A percentile compares a stretch with the other conserved stretches of the same genome.
Conservation (phyloP, 2,113 vertebrate species). For the Bos javanicus region DNA sequence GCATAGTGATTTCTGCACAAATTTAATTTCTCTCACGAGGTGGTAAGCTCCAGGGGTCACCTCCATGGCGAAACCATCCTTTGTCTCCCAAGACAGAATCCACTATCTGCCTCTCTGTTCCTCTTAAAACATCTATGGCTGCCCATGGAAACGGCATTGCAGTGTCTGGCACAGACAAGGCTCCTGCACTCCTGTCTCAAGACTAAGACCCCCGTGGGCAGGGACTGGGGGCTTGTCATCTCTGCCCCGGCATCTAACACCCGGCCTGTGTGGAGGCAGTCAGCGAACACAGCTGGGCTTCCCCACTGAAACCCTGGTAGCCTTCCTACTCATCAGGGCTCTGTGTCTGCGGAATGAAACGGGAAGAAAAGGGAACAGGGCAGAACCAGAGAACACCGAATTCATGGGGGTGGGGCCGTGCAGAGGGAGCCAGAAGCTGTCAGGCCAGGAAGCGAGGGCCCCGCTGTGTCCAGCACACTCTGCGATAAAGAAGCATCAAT, state of each 20-base stretch:
- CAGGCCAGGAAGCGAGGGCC: not conserved
- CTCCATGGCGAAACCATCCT: not conserved
- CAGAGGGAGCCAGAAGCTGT: not conserved
- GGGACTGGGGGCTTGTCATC: not conserved
- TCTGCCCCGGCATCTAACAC: not conserved
- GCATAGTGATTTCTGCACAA: not conserved
- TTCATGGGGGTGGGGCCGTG: accelerated
- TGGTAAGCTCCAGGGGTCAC: not conserved
- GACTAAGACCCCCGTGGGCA: not conserved
- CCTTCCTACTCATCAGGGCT: not conserved
- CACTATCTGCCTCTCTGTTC: not conserved
- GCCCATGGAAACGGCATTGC: accelerated
- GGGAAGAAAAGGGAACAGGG: not conserved
- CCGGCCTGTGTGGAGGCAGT: not conserved
- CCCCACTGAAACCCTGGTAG: not conserved
- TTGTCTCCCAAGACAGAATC: not conserved
- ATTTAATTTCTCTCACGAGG: not conserved
- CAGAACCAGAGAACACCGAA: not conserved
- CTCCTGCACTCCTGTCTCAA: no score
- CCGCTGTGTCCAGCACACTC: not conserved
- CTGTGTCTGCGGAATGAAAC: not conserved
- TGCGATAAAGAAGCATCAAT: not conserved
- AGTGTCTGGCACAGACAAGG: accelerated
- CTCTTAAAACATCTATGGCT: not conserved
- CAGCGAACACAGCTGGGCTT: not conserved